Evolutionary conservation across 1,140 invertebrate species (phyloP), one percentile per base, ranked within the genome.

Genomic region (Eumeta japonica): DNA sequence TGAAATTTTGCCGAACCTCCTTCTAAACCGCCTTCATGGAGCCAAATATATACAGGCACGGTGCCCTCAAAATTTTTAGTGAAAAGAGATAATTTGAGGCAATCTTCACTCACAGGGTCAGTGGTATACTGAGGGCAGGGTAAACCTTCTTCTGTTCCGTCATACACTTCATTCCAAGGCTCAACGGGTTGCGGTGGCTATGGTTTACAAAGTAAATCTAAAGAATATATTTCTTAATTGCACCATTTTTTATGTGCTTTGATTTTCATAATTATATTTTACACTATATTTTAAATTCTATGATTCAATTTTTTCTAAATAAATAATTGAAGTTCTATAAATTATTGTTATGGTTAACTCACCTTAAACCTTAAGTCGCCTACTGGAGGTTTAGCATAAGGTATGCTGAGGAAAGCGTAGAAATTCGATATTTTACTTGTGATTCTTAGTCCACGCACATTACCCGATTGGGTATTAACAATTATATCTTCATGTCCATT

Each of bases 11-110:
- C 35, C 7, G 41, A 39, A 9, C 35, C 35, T 2, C n/a, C 10
- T 10, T 20, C 7, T 2, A 43, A 35, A 11, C 16, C 41, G 3
- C 41, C 41, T 16, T 16, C 34, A 16, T 43, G 41, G 2, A 43
- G 15, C 20, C 31, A 35, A 17, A 43, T 28, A 3, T 29, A 13
- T 2, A 38, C 31, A 2, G 39, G 34, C 2, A 3, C 10, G 10
- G 3, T 10, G 7, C 3, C 12, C 3, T 9, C 13, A 2, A 10
- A 3, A 10, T 24, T 14, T 3, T 14, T 19, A 7, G 37, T 40
- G 30, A 40, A 44, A 3, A 44, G 24, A 34, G 39, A 32, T 17
- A 44, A 7, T n/a, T 17, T 40, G 10, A 44, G 27, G 28, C 42
- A 44, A 19, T 44, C 37, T 40, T 44, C 42, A 35, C 37, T 40